Percentiles rank a stretch among this genome's conserved stretches.
These are phyloP conservation scores for Athalia circularis DNA, from an alignment of 2,888 invertebrate species.

Conservation along the genomic window DNA sequence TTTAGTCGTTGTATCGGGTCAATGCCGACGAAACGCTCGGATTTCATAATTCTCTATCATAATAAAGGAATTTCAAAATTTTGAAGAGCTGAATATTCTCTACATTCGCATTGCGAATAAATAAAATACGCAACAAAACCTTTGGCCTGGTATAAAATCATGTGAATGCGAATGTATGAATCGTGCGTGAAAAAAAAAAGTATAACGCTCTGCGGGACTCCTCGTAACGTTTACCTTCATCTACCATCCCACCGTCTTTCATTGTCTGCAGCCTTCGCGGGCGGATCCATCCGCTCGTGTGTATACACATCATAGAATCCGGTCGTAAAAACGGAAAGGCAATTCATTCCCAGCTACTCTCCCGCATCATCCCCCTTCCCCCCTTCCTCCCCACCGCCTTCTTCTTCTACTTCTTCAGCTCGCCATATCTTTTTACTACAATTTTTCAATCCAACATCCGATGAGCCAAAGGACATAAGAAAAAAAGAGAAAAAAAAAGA, in stretches of 20 bases:
- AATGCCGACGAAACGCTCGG: not conserved
- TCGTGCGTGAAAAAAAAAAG: too few species aligned
- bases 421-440: slow-evolving; percentile 63
- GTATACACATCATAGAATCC: slow-evolving; percentile 14
- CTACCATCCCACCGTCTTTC: not conserved
- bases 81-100: too few species aligned
- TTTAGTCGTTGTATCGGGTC: not conserved
- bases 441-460: slow-evolving; percentile 61
- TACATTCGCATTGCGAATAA: too few species aligned
- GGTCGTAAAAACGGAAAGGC: slow-evolving; percentile 50
- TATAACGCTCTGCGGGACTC: too few species aligned
- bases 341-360: slow-evolving; percentile 58
- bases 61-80: too few species aligned
- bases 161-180: too few species aligned
- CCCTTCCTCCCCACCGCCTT: not conserved
- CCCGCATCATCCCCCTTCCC: too few species aligned
- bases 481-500: not conserved
- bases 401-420: slow-evolving; percentile 44
- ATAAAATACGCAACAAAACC: too few species aligned
- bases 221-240: not conserved
- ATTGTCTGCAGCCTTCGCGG: not conserved
- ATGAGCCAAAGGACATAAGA: slow-evolving; percentile 20
- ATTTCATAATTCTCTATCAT: too few species aligned
- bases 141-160: too few species aligned
- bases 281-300: not conserved